Evolutionary conservation across 2,888 invertebrate species (phyloP).

Genomic region (Philereme transversata): DNA sequence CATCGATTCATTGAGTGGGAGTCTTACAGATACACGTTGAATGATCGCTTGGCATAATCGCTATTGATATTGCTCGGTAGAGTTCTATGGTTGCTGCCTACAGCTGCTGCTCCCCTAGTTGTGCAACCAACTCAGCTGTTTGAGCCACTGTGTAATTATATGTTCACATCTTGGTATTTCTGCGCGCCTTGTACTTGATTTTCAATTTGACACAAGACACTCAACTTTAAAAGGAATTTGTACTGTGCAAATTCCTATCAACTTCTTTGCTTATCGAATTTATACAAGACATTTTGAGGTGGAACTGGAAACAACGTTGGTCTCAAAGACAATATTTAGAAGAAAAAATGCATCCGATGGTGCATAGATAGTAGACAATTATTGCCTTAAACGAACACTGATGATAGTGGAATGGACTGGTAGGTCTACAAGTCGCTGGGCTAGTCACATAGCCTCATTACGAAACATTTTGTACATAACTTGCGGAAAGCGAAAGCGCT

Average conservation of each 20-base stretch:
- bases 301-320: no score
- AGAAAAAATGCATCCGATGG: no score
- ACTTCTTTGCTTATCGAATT: no score
- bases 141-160: slow-evolving; percentile 17
- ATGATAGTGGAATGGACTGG: slow-evolving; percentile 35
- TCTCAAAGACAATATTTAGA: no score
- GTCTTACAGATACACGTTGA: no score
- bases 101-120: slow-evolving; percentile 34
- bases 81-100: background rate
- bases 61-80: no score
- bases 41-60: no score
- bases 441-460: slow-evolving; percentile 77
- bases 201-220: slow-evolving; percentile 37
- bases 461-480: slow-evolving; percentile 77
- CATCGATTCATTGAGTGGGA: no score
- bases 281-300: no score
- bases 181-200: slow-evolving; percentile 35
- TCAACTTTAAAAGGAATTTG: slow-evolving; percentile 19
- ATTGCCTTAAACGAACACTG: slow-evolving; percentile 11
- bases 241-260: no score
- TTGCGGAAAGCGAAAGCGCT: slow-evolving; percentile 81
- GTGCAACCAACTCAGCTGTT: slow-evolving; percentile 31
- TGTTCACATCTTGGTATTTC: slow-evolving; percentile 26
- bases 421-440: slow-evolving; percentile 61
- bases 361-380: background rate